Conservation (phyloP, 2,888 invertebrate species). For the Myopa testacea region DNA sequence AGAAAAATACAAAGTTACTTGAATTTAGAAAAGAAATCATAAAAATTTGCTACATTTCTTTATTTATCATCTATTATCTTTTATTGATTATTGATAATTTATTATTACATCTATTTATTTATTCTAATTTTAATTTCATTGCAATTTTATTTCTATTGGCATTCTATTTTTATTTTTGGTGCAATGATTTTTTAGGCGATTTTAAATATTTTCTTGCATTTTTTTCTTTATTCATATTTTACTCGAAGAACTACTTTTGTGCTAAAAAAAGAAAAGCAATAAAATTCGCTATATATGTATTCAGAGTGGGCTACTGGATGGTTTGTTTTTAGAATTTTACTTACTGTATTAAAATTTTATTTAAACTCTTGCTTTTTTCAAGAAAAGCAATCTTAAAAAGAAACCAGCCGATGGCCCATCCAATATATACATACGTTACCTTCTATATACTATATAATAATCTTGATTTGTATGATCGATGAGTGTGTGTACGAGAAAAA, state of each 20-base stretch:
- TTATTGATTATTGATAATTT: too few species aligned
- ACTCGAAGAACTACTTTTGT: neutral
- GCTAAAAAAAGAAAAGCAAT: neutral
- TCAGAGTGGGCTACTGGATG: neutral
- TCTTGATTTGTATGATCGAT: slow-evolving; percentile 39
- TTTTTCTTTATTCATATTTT: slow-evolving; percentile 40
- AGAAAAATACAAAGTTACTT: neutral
- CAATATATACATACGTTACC: too few species aligned
- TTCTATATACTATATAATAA: too few species aligned
- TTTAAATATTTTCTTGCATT: slow-evolving; percentile 37
- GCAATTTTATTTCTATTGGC: too few species aligned
- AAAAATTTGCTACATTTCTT: neutral
- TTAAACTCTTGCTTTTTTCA: too few species aligned
- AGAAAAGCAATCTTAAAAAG: too few species aligned
- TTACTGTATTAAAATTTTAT: too few species aligned
- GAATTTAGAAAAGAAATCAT: neutral
- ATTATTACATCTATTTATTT: too few species aligned
- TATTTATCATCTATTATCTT: neutral
- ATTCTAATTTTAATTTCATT: too few species aligned
- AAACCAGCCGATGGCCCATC: too few species aligned
- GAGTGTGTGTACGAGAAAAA: slow-evolving; percentile 38
- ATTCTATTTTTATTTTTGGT: too few species aligned
- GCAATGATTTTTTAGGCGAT: neutral
- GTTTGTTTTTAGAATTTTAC: too few species aligned
- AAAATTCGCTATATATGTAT: neutral